A percentile compares a stretch with the other conserved stretches of the same genome.
Conservation (phyloP, 2,113 vertebrate species). For the Bubo scandiacus region DNA sequence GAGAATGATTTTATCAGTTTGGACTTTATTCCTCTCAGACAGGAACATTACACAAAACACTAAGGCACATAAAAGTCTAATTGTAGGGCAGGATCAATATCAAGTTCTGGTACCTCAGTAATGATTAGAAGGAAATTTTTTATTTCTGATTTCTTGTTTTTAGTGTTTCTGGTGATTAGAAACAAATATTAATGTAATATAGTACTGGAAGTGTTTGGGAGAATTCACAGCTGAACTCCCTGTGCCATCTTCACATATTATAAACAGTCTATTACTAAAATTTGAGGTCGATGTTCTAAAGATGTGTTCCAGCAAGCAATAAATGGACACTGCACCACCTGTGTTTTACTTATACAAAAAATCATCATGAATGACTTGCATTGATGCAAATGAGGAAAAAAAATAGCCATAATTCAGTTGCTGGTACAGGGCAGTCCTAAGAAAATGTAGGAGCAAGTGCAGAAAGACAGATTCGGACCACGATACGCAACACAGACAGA, state of each 20-base stretch:
- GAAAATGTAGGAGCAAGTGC: neutral
- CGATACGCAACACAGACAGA: neutral
- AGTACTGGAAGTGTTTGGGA: neutral
- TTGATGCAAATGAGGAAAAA: neutral
- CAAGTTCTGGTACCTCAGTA: neutral
- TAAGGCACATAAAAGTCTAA: neutral
- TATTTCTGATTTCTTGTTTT: neutral
- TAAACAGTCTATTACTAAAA: neutral
- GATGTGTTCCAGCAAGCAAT: neutral
- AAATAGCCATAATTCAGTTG: neutral
- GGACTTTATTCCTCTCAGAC: neutral
- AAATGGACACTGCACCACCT: neutral
- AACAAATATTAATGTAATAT: neutral
- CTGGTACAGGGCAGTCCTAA: neutral
- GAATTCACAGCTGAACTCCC: neutral
- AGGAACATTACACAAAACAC: neutral
- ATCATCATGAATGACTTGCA: neutral
- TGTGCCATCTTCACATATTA: neutral
- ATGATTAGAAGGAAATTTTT: neutral
- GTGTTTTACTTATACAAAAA: neutral
- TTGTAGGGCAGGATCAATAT: neutral
- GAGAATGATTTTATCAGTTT: neutral
- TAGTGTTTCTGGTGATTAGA: neutral
- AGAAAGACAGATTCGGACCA: neutral
- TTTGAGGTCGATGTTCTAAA: neutral